Percentiles rank a stretch among this genome's conserved stretches.
Conservation (phyloP, 2,888 invertebrate genomes). For the Myopa testacea region DNA sequence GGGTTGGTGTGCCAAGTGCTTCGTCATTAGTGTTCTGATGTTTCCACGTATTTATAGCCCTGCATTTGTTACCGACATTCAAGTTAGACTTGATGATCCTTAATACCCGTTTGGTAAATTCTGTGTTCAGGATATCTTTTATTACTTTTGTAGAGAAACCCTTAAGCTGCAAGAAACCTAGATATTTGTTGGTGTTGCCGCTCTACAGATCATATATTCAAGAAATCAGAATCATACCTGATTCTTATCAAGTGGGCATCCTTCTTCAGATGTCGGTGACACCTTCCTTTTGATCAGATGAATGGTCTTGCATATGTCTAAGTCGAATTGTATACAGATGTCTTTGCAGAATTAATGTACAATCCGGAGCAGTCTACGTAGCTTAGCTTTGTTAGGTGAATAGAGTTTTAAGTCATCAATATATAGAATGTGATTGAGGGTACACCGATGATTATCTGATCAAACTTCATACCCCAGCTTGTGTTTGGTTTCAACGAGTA, state of each 20-base stretch:
- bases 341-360: neutral
- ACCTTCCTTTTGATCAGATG: neutral
- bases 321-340: neutral
- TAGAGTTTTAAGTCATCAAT: conserved; percentile 21
- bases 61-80: neutral
- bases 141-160: neutral
- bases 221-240: no score
- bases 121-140: neutral
- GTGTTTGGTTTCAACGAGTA: neutral
- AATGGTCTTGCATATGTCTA: neutral
- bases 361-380: neutral
- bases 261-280: neutral
- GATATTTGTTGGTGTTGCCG: conserved; percentile 8
- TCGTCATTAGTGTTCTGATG: neutral
- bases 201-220: neutral
- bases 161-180: conserved; percentile 12
- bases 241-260: neutral
- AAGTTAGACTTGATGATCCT: conserved; percentile 3
- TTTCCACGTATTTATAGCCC: conserved; percentile 10
- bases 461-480: conserved; percentile 13
- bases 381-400: neutral
- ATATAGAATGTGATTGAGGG: conserved; percentile 15
- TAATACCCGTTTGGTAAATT: neutral
- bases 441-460: neutral
- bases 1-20: conserved; percentile 5